Evolutionary conservation across 2,797 vertebrate species (phyloP), one percentile per base, ranked within the genome.

Genomic region (Crypturellus tataupa): DNA sequence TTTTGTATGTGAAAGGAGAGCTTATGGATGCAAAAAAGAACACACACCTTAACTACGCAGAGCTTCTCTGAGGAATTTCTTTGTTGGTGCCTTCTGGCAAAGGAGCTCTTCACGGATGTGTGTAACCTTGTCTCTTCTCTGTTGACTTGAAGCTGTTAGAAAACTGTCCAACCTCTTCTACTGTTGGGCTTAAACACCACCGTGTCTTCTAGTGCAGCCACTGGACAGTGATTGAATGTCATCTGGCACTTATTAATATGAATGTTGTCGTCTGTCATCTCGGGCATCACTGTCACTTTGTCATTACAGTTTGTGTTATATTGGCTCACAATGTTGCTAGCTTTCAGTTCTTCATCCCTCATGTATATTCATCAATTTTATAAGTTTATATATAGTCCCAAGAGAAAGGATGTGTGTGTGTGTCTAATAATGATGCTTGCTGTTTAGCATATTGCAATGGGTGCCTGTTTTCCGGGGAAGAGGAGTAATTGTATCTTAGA

Each of bases 181-280:
- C 39, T 96, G 44, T 88, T 83, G 40, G n/a, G 68, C 90, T 93
- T 94, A 93, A 96, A 95, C n/a, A 68, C 21, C 94, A 62, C 33
- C 53, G 94, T 96, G 93, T 95, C 94, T 94, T 97, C 97, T 89
- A 69, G 37, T 56, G 72, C 87, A 75, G 49, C 89, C 93, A 96
- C 92, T 95, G 94, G 96, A 95, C 97, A 97, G 93, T 96, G 96
- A 96, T 89, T 97, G 97, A 97, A 95, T 96, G 97, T 92, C 49
- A 44, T 94, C 90, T 90, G 42, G 68, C 7, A 4, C 87, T 96
- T 96, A 95, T 96, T 96, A 97, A 95, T 97, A 97, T 95, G 88
- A 96, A 97, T 91, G 67, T 86, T 97, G 96, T 97, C 92, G 95
- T 97, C 97, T 97, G 86, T 98, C 94, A 96, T 96, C 81, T 96